Percentiles rank a stretch among this genome's conserved stretches.
These are phyloP conservation scores for Yponomeuta cagnagella DNA, from an alignment of 2,888 invertebrate genomes.

Conservation along the genomic window DNA sequence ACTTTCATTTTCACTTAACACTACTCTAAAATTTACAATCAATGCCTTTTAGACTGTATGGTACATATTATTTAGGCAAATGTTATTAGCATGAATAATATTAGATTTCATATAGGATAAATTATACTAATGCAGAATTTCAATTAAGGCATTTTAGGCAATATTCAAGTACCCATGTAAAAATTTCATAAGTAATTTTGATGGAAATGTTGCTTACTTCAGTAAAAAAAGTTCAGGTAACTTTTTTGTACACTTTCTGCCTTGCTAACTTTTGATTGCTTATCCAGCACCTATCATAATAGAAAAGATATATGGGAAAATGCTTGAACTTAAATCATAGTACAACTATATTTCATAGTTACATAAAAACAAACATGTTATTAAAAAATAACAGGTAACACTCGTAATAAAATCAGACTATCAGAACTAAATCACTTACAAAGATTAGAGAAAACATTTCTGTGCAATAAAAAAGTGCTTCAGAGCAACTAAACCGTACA, in stretches of 20 bases:
- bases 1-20: constrained; percentile 62
- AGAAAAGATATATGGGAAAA: constrained; percentile 25
- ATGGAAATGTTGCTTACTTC: constrained; percentile 13
- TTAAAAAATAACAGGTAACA: constrained; percentile 58
- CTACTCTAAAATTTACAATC: constrained; percentile 28
- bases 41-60: constrained; percentile 29
- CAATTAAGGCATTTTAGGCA: constrained; percentile 13
- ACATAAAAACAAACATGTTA: constrained; percentile 35
- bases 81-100: neutral
- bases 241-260: constrained; percentile 56
- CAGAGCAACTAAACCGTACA: neutral
- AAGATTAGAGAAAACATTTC: constrained; percentile 1
- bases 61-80: constrained; percentile 34
- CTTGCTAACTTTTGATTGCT: constrained; percentile 21
- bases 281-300: constrained; percentile 20
- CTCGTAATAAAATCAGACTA: constrained; percentile 61
- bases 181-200: neutral
- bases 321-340: constrained; percentile 26
- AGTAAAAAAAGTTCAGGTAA: constrained; percentile 56
- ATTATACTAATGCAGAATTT: constrained; percentile 11
- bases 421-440: constrained; percentile 37
- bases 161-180: neutral
- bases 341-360: constrained; percentile 4
- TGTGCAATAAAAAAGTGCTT: constrained; percentile 16
- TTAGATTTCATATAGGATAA: constrained; percentile 12